Evolutionary conservation across 2,113 vertebrate genomes (phyloP), one percentile per base, ranked within the genome.

Genomic region (Neogale vison): DNA sequence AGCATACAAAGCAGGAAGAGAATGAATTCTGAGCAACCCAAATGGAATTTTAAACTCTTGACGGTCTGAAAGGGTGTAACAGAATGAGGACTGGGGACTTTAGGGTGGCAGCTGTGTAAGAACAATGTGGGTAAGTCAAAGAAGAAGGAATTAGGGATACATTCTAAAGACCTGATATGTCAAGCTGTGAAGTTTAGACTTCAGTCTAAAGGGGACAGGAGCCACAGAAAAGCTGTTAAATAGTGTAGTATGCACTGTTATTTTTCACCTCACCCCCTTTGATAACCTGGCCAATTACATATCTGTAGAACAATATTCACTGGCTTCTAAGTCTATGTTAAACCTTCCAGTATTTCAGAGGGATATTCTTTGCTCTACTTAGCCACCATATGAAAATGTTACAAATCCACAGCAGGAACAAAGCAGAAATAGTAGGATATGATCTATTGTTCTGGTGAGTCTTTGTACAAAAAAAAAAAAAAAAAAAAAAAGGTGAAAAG

Each of bases 1-100:
- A 34, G 4, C 10, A 47, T 14, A 39, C 85, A 88, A n/a, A 6
- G 23, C 23, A 14, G 24, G 76, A 90, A 90, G 55, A 67, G 42
- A 77, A 77, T 76, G 18, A 69, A 34, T 47, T 20, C 29, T 96
- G 31, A 42, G 80, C 34, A 59, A 79, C 20, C 6, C 52, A 90
- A 71, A 92, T 9, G 29, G 21, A 96, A 61, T 92, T 95, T 76
- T 26, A 71, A 88, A 52, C 39, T 67, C 71, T 84, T 63, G 20
- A 47, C 47, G 29, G 13, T 77, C 24, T 42, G 23, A 50, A 80
- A 80, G 11, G 1, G 7, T 29, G 7, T 69, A 26, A 31, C 39
- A 69, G 18, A 59, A 42, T 13, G 20, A 57, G 11, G 7, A 59
- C 4, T 7, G 55, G 20, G 3, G 42, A 11, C 18, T 50, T 45